Evolutionary conservation across 1,140 invertebrate species (phyloP), one percentile per base, ranked within the genome.

Genomic region (Lucilia cuprina): DNA sequence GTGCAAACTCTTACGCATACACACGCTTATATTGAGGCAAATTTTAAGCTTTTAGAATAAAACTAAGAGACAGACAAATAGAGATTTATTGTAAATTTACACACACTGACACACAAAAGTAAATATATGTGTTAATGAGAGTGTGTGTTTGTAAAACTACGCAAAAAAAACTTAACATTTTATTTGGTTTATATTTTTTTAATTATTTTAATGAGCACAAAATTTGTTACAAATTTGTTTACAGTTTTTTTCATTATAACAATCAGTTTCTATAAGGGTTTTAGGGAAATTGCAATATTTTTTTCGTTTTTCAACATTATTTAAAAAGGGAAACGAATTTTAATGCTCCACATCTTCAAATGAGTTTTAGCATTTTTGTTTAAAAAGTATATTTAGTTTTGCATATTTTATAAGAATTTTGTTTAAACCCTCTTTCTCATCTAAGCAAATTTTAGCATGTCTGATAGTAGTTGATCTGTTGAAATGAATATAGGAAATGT

Each of bases 201-300:
- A 70, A 70, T 70, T 70, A 70, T 25, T 21, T 70, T 70, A 70
- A 70, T 70, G 65, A 70, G 65, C 65, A 70, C 65, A 70, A 70
- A 70, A 8, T 70, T 19, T 70, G 60, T 70, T 21, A 25, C n/a
- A 5, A 21, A 21, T 70, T 70, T 2, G 13, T 3, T 17, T 60
- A n/a, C 3, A 30, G 25, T 30, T 60, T 60, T 60, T 60, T 14
- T 14, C 5, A 1, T 5, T 17, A 0, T 70, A 70, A 70, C 19
- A 9, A 70, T 17, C n/a, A 55, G 12, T 17, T 55, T 55, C 8
- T 55, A 55, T 12, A 55, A 41, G 41, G 41, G 41, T 41, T 41
- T 30, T 41, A 41, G 13, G 13, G 50, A 60, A 60, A 60, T 60
- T 60, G 50, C 17, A n/a, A 41, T 60, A 17, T 60, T 60, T 60